These are phyloP conservation scores for Carterocephalus palaemon DNA, from an alignment of 2,888 invertebrate genomes.

Conservation along the genomic window DNA sequence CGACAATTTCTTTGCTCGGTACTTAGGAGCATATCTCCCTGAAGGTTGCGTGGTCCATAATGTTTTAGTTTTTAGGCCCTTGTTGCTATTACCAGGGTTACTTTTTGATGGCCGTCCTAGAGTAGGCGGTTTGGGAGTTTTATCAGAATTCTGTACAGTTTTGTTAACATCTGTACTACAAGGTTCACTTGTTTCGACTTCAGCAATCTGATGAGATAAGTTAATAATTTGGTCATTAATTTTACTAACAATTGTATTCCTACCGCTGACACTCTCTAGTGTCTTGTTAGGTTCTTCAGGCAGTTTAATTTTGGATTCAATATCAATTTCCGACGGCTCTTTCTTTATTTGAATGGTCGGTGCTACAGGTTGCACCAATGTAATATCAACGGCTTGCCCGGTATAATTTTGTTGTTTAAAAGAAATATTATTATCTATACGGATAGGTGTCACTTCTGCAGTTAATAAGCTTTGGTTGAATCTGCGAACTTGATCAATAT, in stretches of 20 bases:
- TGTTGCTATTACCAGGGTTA: too few relatives aligned
- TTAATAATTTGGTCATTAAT: conserved; percentile 9
- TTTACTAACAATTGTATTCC: background rate
- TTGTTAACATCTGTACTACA: background rate
- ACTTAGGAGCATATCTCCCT: background rate
- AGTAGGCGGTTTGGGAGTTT: too few relatives aligned
- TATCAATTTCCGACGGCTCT: background rate
- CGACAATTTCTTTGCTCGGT: conserved; percentile 12
- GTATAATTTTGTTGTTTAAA: too few relatives aligned
- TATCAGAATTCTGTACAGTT: background rate
- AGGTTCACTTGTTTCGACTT: background rate
- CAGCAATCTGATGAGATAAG: conserved; percentile 3
- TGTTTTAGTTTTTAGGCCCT: too few relatives aligned
- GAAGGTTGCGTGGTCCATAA: too few relatives aligned
- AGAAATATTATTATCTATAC: conserved; percentile 8
- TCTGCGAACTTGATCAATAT: conserved; percentile 52
- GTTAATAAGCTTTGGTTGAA: conserved; percentile 58
- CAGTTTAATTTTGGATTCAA: background rate
- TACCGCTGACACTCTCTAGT: background rate
- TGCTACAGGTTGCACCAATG: background rate
- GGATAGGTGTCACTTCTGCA: conserved; percentile 58
- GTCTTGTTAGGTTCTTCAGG: background rate
- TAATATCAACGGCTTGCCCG: too few relatives aligned
- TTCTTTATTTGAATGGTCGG: background rate
- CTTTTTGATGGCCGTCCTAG: too few relatives aligned